Base-by-base conservation (phyloP, 2,888 invertebrate species). In the Drosophila gaucha region DNA sequence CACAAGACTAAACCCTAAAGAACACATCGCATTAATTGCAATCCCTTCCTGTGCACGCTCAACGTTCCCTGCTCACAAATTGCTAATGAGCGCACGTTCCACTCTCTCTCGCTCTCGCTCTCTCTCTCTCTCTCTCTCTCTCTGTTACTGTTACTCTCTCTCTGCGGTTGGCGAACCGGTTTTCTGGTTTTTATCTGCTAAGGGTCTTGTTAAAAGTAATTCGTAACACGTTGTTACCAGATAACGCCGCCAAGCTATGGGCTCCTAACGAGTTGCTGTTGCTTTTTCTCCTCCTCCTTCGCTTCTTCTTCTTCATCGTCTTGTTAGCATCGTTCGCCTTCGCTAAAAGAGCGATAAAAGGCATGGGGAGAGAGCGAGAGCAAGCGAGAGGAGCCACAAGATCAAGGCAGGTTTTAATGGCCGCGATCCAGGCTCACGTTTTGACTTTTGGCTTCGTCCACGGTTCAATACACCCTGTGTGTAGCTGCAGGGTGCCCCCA, bases 191-290 rank as follows among this genome's bases (percentile, higher is more conserved):
- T 90, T 90, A 90, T 90, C 90, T 89, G 82, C 88, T 90, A 90
- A 90, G 90, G 89, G 90, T 87, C 90, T 90, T 90, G 90, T 90
- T 90, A 90, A 90, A 90, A 87, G 90, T 90, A 90, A 90, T 90
- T 90, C 90, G 90, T 90, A 90, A 90, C 90, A 90, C 90, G 90
- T 90, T 90, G 90, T 90, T 90, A 89, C 89, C 86, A 90, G 90
- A 90, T 90, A 90, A 90, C 85, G 89, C 88, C 75, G 85, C 76
- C 71, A 56, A 66, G 51, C 77, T 41, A 58, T 75, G 80, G 63
- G 74, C 68, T 74, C 76, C 80, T 76, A 76, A 76, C 76, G 76
- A 76, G 76, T 76, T 65, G 78, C 39, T 59, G 54, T 30, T 52
- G 6, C 33, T 24, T 33, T 47, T 57, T 44, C 49, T 59, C 46